phyloP scores from a whole-genome alignment of 2,888 invertebrate species.

The Rhabditoides inermis region DNA sequence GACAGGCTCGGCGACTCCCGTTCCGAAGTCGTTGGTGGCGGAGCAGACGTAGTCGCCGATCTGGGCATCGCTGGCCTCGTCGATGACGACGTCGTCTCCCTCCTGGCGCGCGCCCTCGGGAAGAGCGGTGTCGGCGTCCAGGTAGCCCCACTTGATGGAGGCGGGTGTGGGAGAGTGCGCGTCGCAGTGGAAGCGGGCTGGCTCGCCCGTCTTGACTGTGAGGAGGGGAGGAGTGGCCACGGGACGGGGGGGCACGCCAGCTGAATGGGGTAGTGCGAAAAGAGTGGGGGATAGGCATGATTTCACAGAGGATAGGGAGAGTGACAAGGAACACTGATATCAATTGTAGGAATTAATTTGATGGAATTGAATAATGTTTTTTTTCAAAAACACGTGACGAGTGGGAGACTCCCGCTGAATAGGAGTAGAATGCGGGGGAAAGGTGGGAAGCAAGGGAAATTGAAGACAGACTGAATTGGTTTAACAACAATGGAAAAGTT shows the following conservation, averaged over 20 bases:
- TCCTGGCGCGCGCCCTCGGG: slow-evolving; percentile 37
- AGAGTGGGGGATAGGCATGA: background rate
- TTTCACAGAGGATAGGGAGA: background rate
- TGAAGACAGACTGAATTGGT: no score
- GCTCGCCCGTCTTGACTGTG: slow-evolving; percentile 35
- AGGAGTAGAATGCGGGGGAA: no score
- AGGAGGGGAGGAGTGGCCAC: slow-evolving; percentile 45
- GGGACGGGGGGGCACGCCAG: slow-evolving; percentile 39
- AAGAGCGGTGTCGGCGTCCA: slow-evolving; percentile 26
- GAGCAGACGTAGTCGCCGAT: slow-evolving; percentile 45
- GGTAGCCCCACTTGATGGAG: slow-evolving; percentile 38
- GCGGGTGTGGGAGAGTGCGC: slow-evolving; percentile 42
- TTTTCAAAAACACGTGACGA: no score
- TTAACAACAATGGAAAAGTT: background rate
- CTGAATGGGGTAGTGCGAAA: no score
- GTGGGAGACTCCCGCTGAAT: no score
- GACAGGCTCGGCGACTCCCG: slow-evolving; percentile 40
- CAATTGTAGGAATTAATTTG: background rate
- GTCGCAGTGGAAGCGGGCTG: slow-evolving; percentile 47
- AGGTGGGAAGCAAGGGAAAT: no score
- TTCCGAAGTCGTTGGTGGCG: slow-evolving; percentile 45
- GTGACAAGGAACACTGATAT: background rate
- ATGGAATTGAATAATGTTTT: no score
- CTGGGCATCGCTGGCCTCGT: slow-evolving; percentile 28
- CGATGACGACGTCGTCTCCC: slow-evolving; percentile 42